phyloP scores from a whole-genome alignment of 2,888 invertebrate genomes.

The Ischnura elegans region DNA sequence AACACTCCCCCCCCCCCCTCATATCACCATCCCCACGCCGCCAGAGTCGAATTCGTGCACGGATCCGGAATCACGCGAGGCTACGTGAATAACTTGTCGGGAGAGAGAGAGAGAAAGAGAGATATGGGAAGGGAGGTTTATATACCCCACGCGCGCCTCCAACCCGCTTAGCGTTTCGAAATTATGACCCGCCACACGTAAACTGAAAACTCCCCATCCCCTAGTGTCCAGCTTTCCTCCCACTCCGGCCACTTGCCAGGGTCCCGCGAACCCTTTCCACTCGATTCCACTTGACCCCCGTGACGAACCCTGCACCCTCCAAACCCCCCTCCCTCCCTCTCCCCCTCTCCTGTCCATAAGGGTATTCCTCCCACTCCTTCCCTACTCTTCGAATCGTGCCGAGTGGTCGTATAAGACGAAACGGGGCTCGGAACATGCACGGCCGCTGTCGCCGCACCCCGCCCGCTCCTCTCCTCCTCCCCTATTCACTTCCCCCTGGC shows the following conservation, averaged over 20 bases:
- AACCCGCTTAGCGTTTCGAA: slow-evolving; percentile 7
- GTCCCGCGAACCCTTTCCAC: neutral
- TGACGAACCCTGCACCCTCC: neutral
- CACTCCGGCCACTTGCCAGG: neutral
- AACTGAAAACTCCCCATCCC: neutral
- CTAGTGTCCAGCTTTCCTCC: neutral
- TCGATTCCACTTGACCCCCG: neutral
- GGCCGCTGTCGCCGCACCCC: neutral
- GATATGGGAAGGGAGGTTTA: neutral
- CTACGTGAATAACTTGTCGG: neutral
- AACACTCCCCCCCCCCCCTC: neutral
- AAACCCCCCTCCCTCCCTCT: neutral
- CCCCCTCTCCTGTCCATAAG: slow-evolving; percentile 68
- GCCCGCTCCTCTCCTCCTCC: neutral
- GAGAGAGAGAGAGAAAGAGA: neutral
- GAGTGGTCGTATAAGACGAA: slow-evolving; percentile 68
- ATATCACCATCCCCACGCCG: neutral
- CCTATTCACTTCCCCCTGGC: neutral
- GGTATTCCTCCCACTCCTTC: slow-evolving; percentile 70
- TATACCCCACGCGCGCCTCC: neutral
- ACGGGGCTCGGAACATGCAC: slow-evolving; percentile 62
- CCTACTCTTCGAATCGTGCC: slow-evolving; percentile 71
- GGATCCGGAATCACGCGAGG: neutral
- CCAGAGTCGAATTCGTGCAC: neutral
- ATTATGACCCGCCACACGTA: slow-evolving; percentile 23